Evolutionary conservation across 2,113 vertebrate species (phyloP).

Genomic region (Xenopus laevis): DNA sequence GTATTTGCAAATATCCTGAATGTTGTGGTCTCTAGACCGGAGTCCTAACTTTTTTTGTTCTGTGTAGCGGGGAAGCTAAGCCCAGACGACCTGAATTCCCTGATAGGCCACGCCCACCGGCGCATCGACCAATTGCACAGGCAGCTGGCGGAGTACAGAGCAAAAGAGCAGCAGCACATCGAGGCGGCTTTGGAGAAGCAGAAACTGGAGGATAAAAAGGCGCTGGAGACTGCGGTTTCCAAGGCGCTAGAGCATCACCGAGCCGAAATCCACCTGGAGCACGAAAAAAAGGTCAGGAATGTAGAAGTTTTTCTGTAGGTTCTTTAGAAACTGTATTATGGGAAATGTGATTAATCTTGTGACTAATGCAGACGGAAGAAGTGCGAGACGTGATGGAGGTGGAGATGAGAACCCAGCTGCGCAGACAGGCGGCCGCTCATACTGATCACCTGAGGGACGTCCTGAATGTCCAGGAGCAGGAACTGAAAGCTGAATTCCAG

Average conservation of each 20-base stretch:
- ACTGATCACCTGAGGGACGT: conserved; percentile 88
- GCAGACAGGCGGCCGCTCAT: conserved; percentile 91
- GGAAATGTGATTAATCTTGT: neutral
- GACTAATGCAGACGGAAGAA: conserved; percentile 71
- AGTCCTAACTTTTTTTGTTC: conserved; percentile 1
- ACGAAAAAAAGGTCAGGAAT: conserved; percentile 81
- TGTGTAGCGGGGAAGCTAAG: conserved; percentile 79
- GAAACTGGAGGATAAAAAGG: conserved; percentile 79
- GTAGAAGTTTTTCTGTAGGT: too few species aligned
- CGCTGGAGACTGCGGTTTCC: conserved; percentile 70
- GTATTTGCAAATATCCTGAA: too few species aligned
- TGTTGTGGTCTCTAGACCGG: too few species aligned
- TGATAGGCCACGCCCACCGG: conserved; percentile 90
- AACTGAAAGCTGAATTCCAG: conserved; percentile 78
- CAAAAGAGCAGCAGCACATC: conserved; percentile 84
- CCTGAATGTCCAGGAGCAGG: conserved; percentile 88
- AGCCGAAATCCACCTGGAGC: conserved; percentile 74
- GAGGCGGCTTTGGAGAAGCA: conserved; percentile 81
- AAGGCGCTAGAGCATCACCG: conserved; percentile 75
- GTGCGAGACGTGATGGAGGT: conserved; percentile 91
- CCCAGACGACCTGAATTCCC: conserved; percentile 82
- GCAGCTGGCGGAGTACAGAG: conserved; percentile 84
- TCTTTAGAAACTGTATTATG: too few species aligned
- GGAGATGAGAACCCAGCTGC: conserved; percentile 94
- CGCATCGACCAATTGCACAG: conserved; percentile 90